Evolutionary conservation across 2,888 invertebrate species (phyloP).

Genomic region (Drosophila mayaguana): DNA sequence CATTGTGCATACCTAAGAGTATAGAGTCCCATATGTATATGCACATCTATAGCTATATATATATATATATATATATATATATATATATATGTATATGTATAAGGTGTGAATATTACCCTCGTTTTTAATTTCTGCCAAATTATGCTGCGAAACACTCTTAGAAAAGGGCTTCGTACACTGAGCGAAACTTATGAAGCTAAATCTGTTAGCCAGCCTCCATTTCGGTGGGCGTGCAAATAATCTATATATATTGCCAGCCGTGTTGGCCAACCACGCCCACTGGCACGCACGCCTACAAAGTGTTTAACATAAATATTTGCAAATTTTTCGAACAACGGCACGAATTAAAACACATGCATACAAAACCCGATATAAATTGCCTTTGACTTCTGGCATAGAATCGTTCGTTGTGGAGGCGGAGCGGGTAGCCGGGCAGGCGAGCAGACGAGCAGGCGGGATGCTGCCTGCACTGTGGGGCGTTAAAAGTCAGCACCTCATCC

Average conservation of each 20-base stretch:
- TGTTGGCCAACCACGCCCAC: conserved; percentile 51
- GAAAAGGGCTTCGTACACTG: conserved; percentile 48
- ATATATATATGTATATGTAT: conserved; percentile 1
- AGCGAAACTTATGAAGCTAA: conserved; percentile 30
- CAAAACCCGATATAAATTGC: conserved; percentile 58
- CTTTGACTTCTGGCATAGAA: conserved; percentile 64
- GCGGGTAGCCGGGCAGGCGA: not conserved
- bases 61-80: too few species aligned
- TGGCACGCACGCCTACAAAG: conserved; percentile 61
- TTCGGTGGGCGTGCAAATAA: conserved; percentile 30
- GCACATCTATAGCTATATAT: not conserved
- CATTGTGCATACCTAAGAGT: conserved; percentile 26
- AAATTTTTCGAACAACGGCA: conserved; percentile 57
- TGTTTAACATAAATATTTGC: conserved; percentile 73
- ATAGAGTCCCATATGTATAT: conserved; percentile 12
- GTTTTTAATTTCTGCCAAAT: conserved; percentile 78
- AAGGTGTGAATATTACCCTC: conserved; percentile 72
- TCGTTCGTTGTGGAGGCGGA: conserved; percentile 18
- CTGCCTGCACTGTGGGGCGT: conserved; percentile 63
- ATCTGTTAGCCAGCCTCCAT: conserved; percentile 24
- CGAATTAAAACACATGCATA: conserved; percentile 62
- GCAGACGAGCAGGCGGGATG: conserved; percentile 1
- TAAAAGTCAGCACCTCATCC: conserved; percentile 75
- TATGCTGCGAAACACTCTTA: conserved; percentile 51
- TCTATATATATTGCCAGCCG: conserved; percentile 53